These are phyloP conservation scores for Equus quagga DNA, from an alignment of 2,113 vertebrate genomes.

Conservation along the genomic window DNA sequence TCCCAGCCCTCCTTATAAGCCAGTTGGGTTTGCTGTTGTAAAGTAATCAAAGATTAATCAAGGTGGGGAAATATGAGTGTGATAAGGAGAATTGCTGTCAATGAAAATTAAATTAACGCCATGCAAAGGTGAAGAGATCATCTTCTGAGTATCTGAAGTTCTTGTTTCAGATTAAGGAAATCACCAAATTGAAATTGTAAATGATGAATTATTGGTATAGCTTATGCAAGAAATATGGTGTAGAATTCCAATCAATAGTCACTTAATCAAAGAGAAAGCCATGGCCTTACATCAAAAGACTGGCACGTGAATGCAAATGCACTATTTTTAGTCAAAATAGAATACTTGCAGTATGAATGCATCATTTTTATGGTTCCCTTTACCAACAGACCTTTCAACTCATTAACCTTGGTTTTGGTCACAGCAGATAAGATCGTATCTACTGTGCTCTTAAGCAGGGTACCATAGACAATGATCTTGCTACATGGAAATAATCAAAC, in stretches of 20 bases:
- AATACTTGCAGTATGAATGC: not conserved
- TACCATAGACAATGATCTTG: not conserved
- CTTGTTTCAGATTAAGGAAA: slow-evolving; percentile 32
- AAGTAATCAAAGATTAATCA: slow-evolving; percentile 56
- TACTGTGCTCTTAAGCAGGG: not conserved
- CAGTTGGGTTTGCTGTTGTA: slow-evolving; percentile 13
- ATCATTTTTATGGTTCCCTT: slow-evolving; percentile 33
- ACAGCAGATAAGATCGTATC: not conserved
- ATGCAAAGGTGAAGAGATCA: not conserved
- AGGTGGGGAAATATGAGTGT: not conserved
- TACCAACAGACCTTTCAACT: not conserved
- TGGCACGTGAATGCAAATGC: not conserved
- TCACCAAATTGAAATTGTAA: slow-evolving; percentile 34
- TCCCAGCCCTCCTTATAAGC: not conserved
- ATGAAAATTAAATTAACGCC: slow-evolving; percentile 59
- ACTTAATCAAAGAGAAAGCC: slow-evolving; percentile 23
- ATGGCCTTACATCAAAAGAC: slow-evolving; percentile 23
- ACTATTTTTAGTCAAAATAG: not conserved
- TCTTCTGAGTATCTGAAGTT: not conserved
- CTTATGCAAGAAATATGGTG: not conserved
- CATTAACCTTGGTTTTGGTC: not conserved
- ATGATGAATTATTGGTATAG: not conserved
- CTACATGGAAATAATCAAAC: not conserved
- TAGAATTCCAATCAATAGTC: slow-evolving; percentile 42
- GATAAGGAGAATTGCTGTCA: not conserved